A percentile compares a stretch with the other conserved stretches of the same genome.
These are phyloP conservation scores for Archilochus colubris DNA, from an alignment of 2,113 vertebrate genomes.

Conservation along the genomic window DNA sequence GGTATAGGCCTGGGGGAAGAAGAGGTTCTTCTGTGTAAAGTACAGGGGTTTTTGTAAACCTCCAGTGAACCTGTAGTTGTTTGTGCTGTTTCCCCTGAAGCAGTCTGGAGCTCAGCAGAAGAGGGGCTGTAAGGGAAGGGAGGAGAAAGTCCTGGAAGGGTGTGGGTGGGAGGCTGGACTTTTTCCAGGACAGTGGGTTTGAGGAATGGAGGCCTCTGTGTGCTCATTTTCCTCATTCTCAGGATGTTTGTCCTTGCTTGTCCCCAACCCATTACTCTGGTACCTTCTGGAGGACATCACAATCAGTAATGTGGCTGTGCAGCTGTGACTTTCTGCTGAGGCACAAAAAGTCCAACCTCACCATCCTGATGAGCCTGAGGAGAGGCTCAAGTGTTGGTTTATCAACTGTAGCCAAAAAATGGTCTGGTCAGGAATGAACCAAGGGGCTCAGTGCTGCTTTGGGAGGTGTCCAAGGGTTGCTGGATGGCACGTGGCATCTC, in stretches of 20 bases:
- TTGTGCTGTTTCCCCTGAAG: background rate
- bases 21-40: background rate
- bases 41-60: background rate
- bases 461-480: background rate
- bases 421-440: background rate
- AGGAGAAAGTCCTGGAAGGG: background rate
- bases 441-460: background rate
- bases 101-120: background rate
- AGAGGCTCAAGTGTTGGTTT: background rate
- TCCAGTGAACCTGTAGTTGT: background rate
- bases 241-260: background rate
- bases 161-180: background rate
- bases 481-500: rapidly evolving
- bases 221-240: background rate
- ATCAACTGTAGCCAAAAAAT: background rate
- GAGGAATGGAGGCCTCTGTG: background rate
- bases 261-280: rapidly evolving
- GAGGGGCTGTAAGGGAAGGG: background rate
- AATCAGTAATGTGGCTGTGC: background rate
- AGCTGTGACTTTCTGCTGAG: background rate
- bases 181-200: background rate
- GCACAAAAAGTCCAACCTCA: background rate
- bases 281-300: background rate
- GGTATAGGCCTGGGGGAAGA: background rate
- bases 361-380: background rate